Evolutionary conservation across 2,797 vertebrate genomes (phyloP), one percentile per base, ranked within the genome.

Genomic region (Coranthus polyacanthus): DNA sequence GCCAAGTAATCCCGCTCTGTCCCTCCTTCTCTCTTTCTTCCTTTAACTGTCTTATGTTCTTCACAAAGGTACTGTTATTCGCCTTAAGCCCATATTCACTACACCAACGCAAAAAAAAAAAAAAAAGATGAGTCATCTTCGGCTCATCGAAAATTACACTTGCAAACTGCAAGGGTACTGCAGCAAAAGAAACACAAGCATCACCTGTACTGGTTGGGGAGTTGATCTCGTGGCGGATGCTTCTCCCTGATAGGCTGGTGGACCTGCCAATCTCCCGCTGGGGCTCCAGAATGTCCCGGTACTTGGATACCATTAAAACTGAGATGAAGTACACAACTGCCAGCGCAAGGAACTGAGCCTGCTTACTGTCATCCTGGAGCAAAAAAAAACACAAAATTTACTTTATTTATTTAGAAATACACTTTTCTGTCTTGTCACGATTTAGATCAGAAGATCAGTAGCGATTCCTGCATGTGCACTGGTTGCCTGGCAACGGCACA

Each of bases 291-390:
- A 99, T 99, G 87, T 99, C 98, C 0, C 98, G 96, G 86, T 99
- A 99, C 85, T 99, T 99, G 29, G 98, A 99, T 16, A 99, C 98
- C 98, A 99, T 99, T 72, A 99, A 94, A 61, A 99, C 98, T 0
- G 98, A 99, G 86, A 99, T 99, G 79, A 99, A 99, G 92, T 99
- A 99, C 63, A 99, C 98, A 2, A 99, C 98, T 1, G 98, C 98
- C 89, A 99, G 92, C 16, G 98, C 98, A 83, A 99, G 93, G 87
- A 99, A 99, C 79, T 99, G 97, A 56, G 98, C 98, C 81, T 99
- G 98, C 58, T 99, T 99, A 89, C 98, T 99, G 88, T 99, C 98
- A 5, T 99, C 97, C 98, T 99, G 67, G 45, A 79, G 47, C 13
- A 54, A 64, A 68, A 76, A n/a, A 82, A 51, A 46, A 74, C 24